These are phyloP conservation scores for Parazoanthus atlanticus DNA, from an alignment of 92 coral and sea anemone genomes.

Conservation along the genomic window DNA sequence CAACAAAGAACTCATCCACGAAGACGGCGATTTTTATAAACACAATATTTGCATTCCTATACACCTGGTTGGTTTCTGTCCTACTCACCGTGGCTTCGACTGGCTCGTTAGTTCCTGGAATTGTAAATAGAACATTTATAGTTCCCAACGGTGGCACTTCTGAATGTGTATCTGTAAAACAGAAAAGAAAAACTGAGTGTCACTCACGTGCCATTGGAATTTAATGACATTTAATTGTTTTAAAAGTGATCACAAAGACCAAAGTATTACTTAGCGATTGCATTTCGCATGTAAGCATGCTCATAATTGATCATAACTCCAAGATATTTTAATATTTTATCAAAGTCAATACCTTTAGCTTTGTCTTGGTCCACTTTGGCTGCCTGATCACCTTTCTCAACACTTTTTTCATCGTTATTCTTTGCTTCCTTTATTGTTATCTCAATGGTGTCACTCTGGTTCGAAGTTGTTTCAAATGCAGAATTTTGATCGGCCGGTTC, in stretches of 20 bases:
- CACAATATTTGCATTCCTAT: conserved; percentile 8
- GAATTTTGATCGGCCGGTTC: conserved; percentile 34
- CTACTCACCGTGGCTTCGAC: conserved; percentile 77
- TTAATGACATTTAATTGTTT: background rate
- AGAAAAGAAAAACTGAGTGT: background rate
- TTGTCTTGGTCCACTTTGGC: background rate
- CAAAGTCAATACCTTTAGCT: background rate
- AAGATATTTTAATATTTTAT: background rate
- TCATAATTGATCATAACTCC: background rate
- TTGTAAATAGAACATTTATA: conserved; percentile 73
- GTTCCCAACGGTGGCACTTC: conserved; percentile 66
- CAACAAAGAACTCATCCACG: background rate
- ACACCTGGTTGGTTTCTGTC: background rate
- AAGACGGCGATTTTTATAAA: background rate
- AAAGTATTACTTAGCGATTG: conserved; percentile 1
- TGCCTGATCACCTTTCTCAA: background rate
- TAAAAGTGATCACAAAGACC: background rate
- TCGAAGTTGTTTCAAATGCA: background rate
- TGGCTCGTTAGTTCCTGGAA: conserved; percentile 94
- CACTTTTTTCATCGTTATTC: conserved; percentile 13
- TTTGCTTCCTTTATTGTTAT: conserved; percentile 21
- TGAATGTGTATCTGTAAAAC: conserved; percentile 5
- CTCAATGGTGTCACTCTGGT: conserved; percentile 22
- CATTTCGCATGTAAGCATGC: conserved; percentile 2
- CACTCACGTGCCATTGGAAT: background rate